phyloP scores from a whole-genome alignment of 2,113 vertebrate genomes.

The Chamaea fasciata region DNA sequence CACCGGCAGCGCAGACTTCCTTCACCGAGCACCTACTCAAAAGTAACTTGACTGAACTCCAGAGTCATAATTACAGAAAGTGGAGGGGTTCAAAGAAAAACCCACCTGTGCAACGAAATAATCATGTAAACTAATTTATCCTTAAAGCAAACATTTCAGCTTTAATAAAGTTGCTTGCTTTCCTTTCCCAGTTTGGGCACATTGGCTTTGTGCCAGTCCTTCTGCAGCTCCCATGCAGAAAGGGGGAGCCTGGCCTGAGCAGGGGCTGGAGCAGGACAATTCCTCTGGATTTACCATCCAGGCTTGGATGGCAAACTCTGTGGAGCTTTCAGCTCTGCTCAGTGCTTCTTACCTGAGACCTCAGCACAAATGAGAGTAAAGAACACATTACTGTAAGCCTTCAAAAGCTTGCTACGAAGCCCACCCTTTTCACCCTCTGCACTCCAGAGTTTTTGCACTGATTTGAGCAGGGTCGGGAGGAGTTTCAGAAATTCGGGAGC shows the following conservation, averaged over 20 bases:
- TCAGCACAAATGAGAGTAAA: background rate
- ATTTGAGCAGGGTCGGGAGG: background rate
- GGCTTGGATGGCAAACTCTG: background rate
- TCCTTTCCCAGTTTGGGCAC: background rate
- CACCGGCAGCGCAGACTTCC: background rate
- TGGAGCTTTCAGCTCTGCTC: fast-evolving
- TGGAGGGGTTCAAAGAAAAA: background rate
- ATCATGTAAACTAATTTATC: background rate
- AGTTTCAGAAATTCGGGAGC: background rate
- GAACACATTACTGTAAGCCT: background rate
- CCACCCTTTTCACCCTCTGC: background rate
- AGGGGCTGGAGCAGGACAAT: background rate
- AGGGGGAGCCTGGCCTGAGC: background rate
- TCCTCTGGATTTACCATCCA: background rate
- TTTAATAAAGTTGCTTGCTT: background rate
- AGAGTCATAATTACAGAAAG: background rate
- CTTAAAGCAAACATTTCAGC: background rate
- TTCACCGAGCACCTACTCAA: background rate
- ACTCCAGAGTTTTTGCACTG: background rate
- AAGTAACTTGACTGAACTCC: conserved; percentile 1
- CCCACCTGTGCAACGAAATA: background rate
- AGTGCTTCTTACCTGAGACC: background rate
- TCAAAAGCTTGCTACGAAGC: background rate
- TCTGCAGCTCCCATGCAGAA: background rate
- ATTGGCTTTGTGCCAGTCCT: background rate